Conservation (phyloP, 2,888 invertebrate species). For the Zeuzera pyrina region DNA sequence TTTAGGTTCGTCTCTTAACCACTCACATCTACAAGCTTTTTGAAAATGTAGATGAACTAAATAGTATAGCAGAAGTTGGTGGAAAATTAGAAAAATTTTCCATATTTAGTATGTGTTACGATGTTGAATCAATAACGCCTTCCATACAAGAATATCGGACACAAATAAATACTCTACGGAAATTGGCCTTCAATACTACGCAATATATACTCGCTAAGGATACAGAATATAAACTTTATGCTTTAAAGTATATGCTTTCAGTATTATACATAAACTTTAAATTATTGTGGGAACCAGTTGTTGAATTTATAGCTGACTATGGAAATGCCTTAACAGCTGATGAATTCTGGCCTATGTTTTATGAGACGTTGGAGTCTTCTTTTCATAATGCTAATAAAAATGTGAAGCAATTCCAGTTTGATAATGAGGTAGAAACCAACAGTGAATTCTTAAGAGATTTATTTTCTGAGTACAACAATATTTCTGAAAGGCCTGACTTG, state of each 20-base stretch:
- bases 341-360: slow-evolving; percentile 83
- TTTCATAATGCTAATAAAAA: slow-evolving; percentile 57
- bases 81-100: slow-evolving; percentile 56
- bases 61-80: slow-evolving; percentile 39
- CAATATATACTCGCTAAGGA: slow-evolving; percentile 71
- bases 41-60: slow-evolving; percentile 66
- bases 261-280: slow-evolving; percentile 90
- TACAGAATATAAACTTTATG: slow-evolving; percentile 75
- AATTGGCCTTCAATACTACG: slow-evolving; percentile 77
- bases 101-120: slow-evolving; percentile 78
- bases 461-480: slow-evolving; percentile 48
- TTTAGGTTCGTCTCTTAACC: slow-evolving; percentile 78
- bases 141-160: slow-evolving; percentile 87
- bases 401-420: slow-evolving; percentile 39
- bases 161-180: slow-evolving; percentile 81
- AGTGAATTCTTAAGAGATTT: slow-evolving; percentile 38
- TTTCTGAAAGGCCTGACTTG: slow-evolving; percentile 77
- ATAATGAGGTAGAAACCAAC: slow-evolving; percentile 42
- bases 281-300: slow-evolving; percentile 88
- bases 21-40: slow-evolving; percentile 83
- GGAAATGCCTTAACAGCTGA: slow-evolving; percentile 74
- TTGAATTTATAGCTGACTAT: slow-evolving; percentile 82
- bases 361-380: slow-evolving; percentile 70
- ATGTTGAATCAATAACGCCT: slow-evolving; percentile 80
- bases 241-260: slow-evolving; percentile 86